phyloP scores from a whole-genome alignment of 2,888 invertebrate species.

The Drosophila incognita region DNA sequence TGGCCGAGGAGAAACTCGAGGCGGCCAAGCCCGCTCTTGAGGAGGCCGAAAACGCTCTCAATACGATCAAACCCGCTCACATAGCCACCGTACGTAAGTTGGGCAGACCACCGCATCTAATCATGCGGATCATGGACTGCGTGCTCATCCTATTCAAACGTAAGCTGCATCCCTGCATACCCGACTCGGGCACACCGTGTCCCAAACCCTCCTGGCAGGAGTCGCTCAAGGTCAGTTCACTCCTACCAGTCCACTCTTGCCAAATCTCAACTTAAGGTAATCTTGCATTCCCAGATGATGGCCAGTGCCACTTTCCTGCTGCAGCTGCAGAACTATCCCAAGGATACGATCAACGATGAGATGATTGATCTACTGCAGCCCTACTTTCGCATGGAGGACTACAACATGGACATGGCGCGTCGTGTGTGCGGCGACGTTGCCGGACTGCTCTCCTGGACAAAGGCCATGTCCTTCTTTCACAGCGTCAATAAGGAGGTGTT shows the following conservation, averaged over 20 bases:
- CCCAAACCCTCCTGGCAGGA: constrained; percentile 98
- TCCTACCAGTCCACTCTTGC: not conserved
- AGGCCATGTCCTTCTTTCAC: constrained; percentile 97
- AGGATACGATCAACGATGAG: constrained; percentile 98
- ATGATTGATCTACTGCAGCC: constrained; percentile 97
- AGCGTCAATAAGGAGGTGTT: constrained; percentile 98
- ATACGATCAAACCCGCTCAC: constrained; percentile 98
- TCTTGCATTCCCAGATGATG: constrained; percentile 90
- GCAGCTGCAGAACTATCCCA: constrained; percentile 97
- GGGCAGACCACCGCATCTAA: constrained; percentile 97
- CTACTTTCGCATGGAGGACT: constrained; percentile 98
- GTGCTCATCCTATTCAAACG: constrained; percentile 96
- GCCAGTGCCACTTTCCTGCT: constrained; percentile 96
- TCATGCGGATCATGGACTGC: constrained; percentile 99
- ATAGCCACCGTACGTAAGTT: constrained; percentile 97
- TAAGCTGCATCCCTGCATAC: constrained; percentile 92
- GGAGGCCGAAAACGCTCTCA: constrained; percentile 97
- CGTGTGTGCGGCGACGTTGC: constrained; percentile 98
- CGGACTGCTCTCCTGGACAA: constrained; percentile 97
- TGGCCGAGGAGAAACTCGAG: constrained; percentile 96
- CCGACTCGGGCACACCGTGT: constrained; percentile 92
- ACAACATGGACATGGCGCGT: constrained; percentile 98
- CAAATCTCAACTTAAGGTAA: not conserved
- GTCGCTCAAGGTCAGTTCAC: constrained; percentile 90
- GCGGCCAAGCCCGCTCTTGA: constrained; percentile 98